Evolutionary conservation across 2,888 invertebrate genomes (phyloP).

Genomic region (Bombyx huttoni): DNA sequence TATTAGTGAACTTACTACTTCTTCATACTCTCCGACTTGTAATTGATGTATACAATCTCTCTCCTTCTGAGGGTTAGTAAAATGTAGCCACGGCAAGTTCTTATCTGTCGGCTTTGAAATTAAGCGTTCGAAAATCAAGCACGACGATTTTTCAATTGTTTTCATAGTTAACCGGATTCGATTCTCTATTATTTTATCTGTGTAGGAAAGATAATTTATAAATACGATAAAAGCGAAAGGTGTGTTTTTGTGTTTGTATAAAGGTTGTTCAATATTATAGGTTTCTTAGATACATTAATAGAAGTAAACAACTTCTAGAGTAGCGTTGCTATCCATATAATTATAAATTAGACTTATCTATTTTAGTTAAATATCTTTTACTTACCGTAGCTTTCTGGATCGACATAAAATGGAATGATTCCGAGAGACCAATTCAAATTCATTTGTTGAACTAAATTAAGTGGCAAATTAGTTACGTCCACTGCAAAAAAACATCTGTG

Average conservation of each 20-base stretch:
- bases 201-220: not conserved
- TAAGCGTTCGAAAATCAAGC: slow-evolving; percentile 27
- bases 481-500: no score
- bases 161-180: slow-evolving; percentile 25
- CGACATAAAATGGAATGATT: slow-evolving; percentile 20
- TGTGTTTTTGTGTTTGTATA: no score
- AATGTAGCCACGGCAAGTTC: slow-evolving; percentile 25
- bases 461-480: no score
- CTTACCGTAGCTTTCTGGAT: slow-evolving; percentile 21
- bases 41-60: slow-evolving; percentile 35
- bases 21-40: slow-evolving; percentile 10
- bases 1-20: slow-evolving; percentile 27
- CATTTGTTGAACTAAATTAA: no score
- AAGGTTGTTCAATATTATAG: no score
- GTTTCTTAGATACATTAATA: no score
- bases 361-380: not conserved
- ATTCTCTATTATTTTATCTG: slow-evolving; percentile 22
- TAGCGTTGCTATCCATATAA: no score
- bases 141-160: slow-evolving; percentile 28
- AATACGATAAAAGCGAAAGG: no score
- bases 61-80: slow-evolving; percentile 27
- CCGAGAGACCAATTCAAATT: slow-evolving; percentile 19
- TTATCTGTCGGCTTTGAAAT: not conserved
- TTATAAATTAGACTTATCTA: no score
- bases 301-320: no score